phyloP scores from a whole-genome alignment of 2,797 vertebrate species.

The Oreonectes daqikongensis region DNA sequence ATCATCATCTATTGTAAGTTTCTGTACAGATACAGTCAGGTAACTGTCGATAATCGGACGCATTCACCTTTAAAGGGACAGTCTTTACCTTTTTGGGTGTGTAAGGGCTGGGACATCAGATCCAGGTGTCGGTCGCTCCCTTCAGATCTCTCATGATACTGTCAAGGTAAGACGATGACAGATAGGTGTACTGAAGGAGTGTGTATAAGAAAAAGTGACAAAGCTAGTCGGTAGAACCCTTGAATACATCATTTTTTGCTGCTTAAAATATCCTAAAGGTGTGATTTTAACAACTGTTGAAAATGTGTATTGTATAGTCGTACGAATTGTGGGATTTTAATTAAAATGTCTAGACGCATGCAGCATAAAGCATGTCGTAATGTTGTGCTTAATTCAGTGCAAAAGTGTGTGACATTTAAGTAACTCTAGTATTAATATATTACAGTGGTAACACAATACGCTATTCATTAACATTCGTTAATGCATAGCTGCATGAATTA shows the following conservation, averaged over 20 bases:
- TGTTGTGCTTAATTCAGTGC: not conserved
- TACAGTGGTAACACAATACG: too few relatives aligned
- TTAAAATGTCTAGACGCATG: too few relatives aligned
- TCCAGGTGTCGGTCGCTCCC: slow-evolving; percentile 21
- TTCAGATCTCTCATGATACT: slow-evolving; percentile 16
- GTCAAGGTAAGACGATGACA: slow-evolving; percentile 67
- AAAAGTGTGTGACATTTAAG: not conserved
- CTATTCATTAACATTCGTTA: too few relatives aligned
- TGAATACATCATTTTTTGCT: too few relatives aligned
- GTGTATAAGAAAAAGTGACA: not conserved
- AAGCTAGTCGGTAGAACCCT: too few relatives aligned
- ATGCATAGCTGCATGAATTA: too few relatives aligned
- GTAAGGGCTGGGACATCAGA: slow-evolving; percentile 18
- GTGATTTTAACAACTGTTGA: not conserved
- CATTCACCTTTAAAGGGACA: not conserved
- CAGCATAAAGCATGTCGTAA: not conserved
- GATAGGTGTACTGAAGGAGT: not conserved
- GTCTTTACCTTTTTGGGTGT: slow-evolving; percentile 4
- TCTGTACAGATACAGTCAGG: not conserved
- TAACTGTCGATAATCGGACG: not conserved
- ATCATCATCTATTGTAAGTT: not conserved
- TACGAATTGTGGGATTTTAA: too few relatives aligned
- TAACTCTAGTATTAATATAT: too few relatives aligned
- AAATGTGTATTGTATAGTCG: not conserved
- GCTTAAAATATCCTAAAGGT: not conserved